Evolutionary conservation across 2,888 invertebrate species (phyloP).

Genomic region (Spatulosminthurus flaviceps): DNA sequence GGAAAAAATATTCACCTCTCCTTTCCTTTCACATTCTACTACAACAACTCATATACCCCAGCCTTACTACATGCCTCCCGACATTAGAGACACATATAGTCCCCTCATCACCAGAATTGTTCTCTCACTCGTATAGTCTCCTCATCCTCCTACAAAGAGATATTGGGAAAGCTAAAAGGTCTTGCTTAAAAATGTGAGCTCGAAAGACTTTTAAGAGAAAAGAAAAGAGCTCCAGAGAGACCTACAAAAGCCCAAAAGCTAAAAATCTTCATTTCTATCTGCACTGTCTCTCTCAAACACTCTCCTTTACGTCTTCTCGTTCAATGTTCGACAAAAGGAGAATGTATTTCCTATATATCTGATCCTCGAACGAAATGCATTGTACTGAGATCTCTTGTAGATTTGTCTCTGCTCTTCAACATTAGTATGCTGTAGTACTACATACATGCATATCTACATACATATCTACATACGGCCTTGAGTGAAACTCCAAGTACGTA

Average conservation of each 20-base stretch:
- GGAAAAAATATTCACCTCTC: background rate
- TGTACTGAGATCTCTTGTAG: too few relatives aligned
- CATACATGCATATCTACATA: background rate
- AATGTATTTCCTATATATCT: conserved; percentile 2
- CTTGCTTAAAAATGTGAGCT: conserved; percentile 45
- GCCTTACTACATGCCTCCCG: too few relatives aligned
- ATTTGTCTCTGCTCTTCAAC: too few relatives aligned
- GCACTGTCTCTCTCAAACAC: background rate
- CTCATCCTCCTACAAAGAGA: background rate
- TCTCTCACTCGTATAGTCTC: background rate
- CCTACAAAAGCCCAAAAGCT: conserved; percentile 53
- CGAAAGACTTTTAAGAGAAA: conserved; percentile 53
- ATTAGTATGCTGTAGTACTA: too few relatives aligned
- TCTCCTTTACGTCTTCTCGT: conserved; percentile 8
- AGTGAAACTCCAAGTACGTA: background rate
- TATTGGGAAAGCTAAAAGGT: conserved; percentile 47
- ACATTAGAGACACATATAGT: too few relatives aligned
- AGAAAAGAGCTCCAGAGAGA: conserved; percentile 54
- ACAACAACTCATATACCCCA: background rate
- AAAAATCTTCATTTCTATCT: conserved; percentile 50
- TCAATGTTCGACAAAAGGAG: background rate
- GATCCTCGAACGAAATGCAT: background rate
- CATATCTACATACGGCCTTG: background rate
- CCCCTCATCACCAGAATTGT: background rate
- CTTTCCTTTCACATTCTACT: background rate